Evolutionary conservation across 2,888 invertebrate species (phyloP), one percentile per base, ranked within the genome.

Genomic region (Dicranocentrus wangi): DNA sequence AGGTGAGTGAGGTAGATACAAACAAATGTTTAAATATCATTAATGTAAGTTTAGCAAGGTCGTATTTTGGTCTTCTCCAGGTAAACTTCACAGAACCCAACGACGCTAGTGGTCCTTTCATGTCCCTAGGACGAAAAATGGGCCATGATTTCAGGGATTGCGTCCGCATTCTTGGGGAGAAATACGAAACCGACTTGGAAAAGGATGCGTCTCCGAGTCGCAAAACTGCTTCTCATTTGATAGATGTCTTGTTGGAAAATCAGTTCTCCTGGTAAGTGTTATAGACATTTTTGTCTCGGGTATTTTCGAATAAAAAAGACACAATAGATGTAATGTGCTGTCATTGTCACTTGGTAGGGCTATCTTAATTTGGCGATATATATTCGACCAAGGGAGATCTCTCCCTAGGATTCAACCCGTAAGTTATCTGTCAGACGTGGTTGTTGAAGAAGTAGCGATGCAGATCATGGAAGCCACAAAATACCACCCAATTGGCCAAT

Each of bases 361-460:
- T 0, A 79, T 85, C 42, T 70, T 83, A 2, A 70, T 86, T 7
- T 87, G 87, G 87, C 72, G 87, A 15, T 87, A 85, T 85, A 83
- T 85, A 15, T 84, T 79, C 58, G 86, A 85, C 60, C 82, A 81
- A 39, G 86, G 85, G 1, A 75, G 75, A 58, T 84, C 86, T 10
- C 10, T 87, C 27, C 76, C 65, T 13, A 72, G 61, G 23, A 83
- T 87, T 69, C 86, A 85, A 21, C 80, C 84, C 1, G 53, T 84
- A 15, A 68, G 75, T 1, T 61, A 81, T 1, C 25, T 58, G 0
- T 72, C 77, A 1, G 55, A 73, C 7, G 69, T 68, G 13, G 65
- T 83, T 8, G 61, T 81, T 15, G 28, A 61, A 15, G 78, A 83
- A 2, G 72, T 83, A 3, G 72, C 75, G 0, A 71, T 69, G 0